These are phyloP conservation scores for Gavialis gangeticus DNA, from an alignment of 2,113 vertebrate genomes.

Conservation along the genomic window DNA sequence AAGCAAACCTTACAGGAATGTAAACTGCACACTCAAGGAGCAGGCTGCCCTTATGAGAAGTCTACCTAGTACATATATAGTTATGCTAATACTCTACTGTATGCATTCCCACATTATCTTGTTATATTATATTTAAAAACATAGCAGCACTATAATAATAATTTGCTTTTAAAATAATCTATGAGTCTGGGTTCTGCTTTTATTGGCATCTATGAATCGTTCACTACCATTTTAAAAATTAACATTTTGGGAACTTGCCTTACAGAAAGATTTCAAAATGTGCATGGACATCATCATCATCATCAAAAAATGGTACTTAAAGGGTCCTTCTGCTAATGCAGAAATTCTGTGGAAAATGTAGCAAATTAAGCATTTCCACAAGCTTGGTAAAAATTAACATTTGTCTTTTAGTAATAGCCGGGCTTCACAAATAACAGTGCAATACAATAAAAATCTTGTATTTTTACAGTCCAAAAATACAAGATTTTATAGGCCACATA, in stretches of 20 bases:
- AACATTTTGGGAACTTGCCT: background rate
- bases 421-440: background rate
- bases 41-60: background rate
- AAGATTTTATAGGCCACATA: background rate
- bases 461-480: background rate
- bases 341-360: background rate
- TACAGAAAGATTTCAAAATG: background rate
- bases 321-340: background rate
- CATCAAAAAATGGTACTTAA: background rate
- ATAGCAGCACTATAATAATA: background rate
- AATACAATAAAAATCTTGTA: no score
- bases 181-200: background rate
- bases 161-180: background rate
- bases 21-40: background rate
- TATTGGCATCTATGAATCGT: background rate
- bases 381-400: background rate
- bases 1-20: background rate
- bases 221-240: background rate
- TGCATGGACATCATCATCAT: background rate
- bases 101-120: background rate
- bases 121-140: background rate
- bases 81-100: background rate
- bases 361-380: background rate
- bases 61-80: background rate
- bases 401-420: background rate